Percentiles rank a stretch among this genome's conserved stretches.
These are phyloP conservation scores for Morone chrysops DNA, from an alignment of 2,113 vertebrate species.

Conservation along the genomic window DNA sequence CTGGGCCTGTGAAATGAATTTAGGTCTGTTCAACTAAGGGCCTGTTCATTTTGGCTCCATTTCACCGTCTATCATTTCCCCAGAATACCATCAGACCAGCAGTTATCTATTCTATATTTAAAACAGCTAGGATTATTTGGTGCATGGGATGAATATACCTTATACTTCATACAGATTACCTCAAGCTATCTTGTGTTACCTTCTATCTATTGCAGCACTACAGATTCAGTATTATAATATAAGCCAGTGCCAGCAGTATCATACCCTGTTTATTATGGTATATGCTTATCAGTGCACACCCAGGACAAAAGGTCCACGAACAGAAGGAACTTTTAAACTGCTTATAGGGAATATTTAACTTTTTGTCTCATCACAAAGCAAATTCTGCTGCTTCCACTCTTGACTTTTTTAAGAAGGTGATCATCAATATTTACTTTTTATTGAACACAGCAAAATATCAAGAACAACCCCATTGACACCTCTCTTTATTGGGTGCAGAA, in stretches of 20 bases:
- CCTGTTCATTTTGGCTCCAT: conserved; percentile 76
- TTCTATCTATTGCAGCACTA: conserved; percentile 57
- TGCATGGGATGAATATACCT: conserved; percentile 61
- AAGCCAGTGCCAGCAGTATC: conserved; percentile 45
- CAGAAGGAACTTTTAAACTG: conserved; percentile 44
- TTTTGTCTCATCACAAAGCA: conserved; percentile 18
- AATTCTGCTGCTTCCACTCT: not conserved
- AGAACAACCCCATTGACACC: not conserved
- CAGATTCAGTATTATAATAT: conserved; percentile 66
- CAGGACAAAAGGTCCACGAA: conserved; percentile 52
- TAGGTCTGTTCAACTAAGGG: conserved; percentile 73
- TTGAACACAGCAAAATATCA: conserved; percentile 19
- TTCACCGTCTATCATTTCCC: conserved; percentile 69
- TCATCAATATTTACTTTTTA: conserved; percentile 28
- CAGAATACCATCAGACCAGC: conserved; percentile 68
- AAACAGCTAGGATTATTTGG: conserved; percentile 76
- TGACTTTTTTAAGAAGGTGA: not conserved
- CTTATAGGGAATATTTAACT: conserved; percentile 40
- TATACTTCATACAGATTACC: conserved; percentile 74
- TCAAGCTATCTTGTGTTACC: conserved; percentile 69
- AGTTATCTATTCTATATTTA: conserved; percentile 80
- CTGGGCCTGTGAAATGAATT: conserved; percentile 76
- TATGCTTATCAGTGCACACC: conserved; percentile 50
- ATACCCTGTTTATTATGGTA: conserved; percentile 62
- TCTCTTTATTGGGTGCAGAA: not conserved